These are phyloP conservation scores for Drosophila imparisetae DNA, from an alignment of 2,888 invertebrate genomes.

Conservation along the genomic window DNA sequence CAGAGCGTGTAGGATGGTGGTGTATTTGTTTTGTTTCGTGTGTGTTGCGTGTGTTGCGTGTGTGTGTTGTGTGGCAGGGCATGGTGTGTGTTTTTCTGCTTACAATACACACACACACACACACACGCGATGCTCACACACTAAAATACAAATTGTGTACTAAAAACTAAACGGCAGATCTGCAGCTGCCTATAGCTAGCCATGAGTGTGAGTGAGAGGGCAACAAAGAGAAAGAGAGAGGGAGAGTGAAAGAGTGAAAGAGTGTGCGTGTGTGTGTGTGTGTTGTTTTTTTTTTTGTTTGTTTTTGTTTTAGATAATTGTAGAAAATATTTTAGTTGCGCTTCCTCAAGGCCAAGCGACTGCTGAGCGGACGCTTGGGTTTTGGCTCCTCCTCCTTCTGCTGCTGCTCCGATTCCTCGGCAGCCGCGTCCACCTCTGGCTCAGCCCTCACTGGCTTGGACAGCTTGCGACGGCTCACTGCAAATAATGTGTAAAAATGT, in stretches of 20 bases:
- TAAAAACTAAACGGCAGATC: constrained; percentile 76
- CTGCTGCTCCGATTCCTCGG: constrained; percentile 79
- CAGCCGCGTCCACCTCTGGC: constrained; percentile 71
- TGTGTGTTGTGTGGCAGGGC: constrained; percentile 9
- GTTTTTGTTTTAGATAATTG: constrained; percentile 20
- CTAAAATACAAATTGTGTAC: constrained; percentile 65
- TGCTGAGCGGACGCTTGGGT: constrained; percentile 78
- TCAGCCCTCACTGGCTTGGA: constrained; percentile 74
- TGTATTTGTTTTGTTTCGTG: constrained; percentile 11
- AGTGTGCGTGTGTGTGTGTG: constrained; percentile 8
- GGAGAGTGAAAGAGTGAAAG: background rate
- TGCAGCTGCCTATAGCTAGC: constrained; percentile 74
- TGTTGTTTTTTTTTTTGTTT: constrained; percentile 6
- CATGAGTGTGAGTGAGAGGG: constrained; percentile 55
- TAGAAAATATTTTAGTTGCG: constrained; percentile 72
- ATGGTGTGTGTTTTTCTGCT: constrained; percentile 2
- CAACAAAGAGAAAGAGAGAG: background rate
- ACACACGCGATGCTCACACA: constrained; percentile 22
- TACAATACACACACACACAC: background rate
- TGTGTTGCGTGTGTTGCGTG: constrained; percentile 13
- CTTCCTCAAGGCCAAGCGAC: constrained; percentile 82
- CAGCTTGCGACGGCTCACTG: constrained; percentile 82
- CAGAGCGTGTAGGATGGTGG: constrained; percentile 18
- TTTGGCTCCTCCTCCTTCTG: constrained; percentile 82
- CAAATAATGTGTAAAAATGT: background rate